Evolutionary conservation across 2,113 vertebrate genomes (phyloP).

Genomic region (Castor canadensis): DNA sequence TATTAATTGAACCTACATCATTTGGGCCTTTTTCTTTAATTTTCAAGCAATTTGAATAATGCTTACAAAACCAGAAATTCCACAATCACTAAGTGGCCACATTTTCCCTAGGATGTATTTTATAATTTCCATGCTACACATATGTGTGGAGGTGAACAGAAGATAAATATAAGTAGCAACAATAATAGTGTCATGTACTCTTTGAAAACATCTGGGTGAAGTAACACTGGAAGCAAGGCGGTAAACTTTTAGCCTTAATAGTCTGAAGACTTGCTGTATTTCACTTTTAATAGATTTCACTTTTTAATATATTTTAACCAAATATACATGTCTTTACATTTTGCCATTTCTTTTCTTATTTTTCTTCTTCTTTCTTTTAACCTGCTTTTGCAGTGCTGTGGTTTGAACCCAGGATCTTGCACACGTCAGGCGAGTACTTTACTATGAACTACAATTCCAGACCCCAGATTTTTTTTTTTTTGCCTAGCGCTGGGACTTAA

Average conservation of each 20-base stretch:
- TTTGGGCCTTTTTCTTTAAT: neutral
- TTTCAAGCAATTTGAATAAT: neutral
- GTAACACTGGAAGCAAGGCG: neutral
- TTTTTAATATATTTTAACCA: neutral
- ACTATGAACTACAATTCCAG: neutral
- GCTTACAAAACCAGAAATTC: neutral
- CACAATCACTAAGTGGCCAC: neutral
- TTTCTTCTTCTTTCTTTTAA: too few species aligned
- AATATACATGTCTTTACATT: neutral
- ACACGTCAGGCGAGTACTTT: too few species aligned
- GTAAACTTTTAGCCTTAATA: neutral
- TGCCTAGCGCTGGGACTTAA: neutral
- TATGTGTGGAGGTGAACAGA: neutral
- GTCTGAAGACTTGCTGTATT: neutral
- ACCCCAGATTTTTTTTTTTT: too few species aligned
- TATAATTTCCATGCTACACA: neutral
- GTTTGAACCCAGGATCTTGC: neutral
- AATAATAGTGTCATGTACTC: neutral
- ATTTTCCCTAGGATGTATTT: neutral
- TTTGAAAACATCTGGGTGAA: neutral
- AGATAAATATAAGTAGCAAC: neutral
- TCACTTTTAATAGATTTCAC: neutral
- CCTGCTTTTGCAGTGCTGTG: neutral
- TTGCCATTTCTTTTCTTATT: too few species aligned
- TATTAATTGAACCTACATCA: neutral